Evolutionary conservation across 2,888 invertebrate genomes (phyloP), one percentile per base, ranked within the genome.

Genomic region (Apamea crenata): DNA sequence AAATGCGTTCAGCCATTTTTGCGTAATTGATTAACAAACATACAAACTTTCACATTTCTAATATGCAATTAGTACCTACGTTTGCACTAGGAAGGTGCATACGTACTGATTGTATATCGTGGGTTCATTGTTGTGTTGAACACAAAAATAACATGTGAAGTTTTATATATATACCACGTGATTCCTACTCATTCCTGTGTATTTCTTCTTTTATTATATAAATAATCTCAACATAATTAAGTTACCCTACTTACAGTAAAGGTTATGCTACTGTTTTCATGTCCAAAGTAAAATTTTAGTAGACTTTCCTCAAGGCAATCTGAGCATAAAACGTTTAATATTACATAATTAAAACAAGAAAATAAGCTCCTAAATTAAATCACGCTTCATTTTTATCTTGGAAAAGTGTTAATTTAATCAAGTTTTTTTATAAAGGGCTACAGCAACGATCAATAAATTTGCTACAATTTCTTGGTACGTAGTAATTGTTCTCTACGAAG

Each of bases 291-390:
- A 83, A 80, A 65, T 69, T 73, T 76, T 70, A 80, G 50, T 29
- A 71, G 25, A 40, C n/a, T 80, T 75, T 53, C 61, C 18, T 70
- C 44, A 71, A 68, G 63, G 47, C 36, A 63, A 74, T 75, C 69
- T 50, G 50, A 63, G 53, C 65, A 5, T 78, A 63, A 69, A 65
- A 82, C 59, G 71, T 74, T 86, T 68, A 68, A 74, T 82, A 82
- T 65, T 21, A 85, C 74, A 65, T 72, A 81, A 84, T 85, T 56
- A 71, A 25, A 74, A 74, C 70, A 83, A 73, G 44, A 29, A 82
- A 78, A 72, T 86, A 63, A 78, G 67, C 68, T 68, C n/a, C 16
- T 0, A 29, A 75, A 85, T 83, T 65, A 72, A 71, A 72, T n/a
- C 18, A 32, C 21, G 29, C 40, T 72, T 61, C 47, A 77, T 56